Percentiles rank a stretch among this genome's conserved stretches.
These are phyloP conservation scores for Agrotis clavis DNA, from an alignment of 2,888 invertebrate species.

Conservation along the genomic window DNA sequence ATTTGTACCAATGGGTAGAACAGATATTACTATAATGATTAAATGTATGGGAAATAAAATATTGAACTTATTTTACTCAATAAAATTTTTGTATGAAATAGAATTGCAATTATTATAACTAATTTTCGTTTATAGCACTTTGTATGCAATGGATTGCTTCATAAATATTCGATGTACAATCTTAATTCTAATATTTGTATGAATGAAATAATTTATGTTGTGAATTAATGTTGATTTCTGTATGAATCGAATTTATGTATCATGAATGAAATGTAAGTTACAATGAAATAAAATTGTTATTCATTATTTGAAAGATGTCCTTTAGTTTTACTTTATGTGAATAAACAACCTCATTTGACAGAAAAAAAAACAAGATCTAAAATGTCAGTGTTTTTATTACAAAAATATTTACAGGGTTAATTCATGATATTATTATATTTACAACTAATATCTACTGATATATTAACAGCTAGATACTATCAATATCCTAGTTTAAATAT, in stretches of 20 bases:
- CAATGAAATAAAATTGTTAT: conserved; percentile 83
- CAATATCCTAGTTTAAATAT: conserved; percentile 47
- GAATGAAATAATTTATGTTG: conserved; percentile 68
- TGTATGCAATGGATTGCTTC: conserved; percentile 61
- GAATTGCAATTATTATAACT: conserved; percentile 37
- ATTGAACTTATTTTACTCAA: conserved; percentile 12
- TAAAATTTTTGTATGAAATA: conserved; percentile 18
- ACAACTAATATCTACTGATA: conserved; percentile 55
- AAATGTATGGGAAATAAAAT: conserved; percentile 35
- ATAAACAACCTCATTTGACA: background rate
- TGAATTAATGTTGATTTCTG: conserved; percentile 73
- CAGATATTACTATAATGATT: conserved; percentile 36
- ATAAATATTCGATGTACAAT: conserved; percentile 58
- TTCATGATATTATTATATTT: conserved; percentile 47
- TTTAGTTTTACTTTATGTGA: conserved; percentile 17
- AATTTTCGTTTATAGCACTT: conserved; percentile 32
- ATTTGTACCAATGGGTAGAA: conserved; percentile 20
- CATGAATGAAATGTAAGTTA: conserved; percentile 75
- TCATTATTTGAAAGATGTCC: conserved; percentile 65
- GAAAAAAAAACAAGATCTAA: background rate
- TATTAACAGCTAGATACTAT: conserved; percentile 41
- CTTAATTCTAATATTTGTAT: conserved; percentile 55
- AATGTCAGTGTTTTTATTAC: conserved; percentile 54
- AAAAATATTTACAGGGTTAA: conserved; percentile 52
- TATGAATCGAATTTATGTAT: conserved; percentile 77